Evolutionary conservation across 2,888 invertebrate genomes (phyloP), one percentile per base, ranked within the genome.

Genomic region (Malthinus seriepunctatus): DNA sequence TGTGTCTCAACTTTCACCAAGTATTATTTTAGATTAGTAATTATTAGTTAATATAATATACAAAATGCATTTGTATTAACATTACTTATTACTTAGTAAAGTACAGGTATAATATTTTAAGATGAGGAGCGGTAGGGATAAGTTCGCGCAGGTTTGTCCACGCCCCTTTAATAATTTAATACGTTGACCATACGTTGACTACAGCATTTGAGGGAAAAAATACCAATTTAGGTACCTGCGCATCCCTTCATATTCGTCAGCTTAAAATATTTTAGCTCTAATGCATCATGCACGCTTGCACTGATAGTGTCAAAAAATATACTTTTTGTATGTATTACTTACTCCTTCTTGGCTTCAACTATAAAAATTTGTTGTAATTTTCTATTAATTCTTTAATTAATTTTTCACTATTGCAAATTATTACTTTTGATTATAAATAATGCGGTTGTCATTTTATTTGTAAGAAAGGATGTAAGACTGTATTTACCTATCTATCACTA

Each of bases 401-500:
- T 35, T 2, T 9, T 35, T 35, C 9, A 11, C 37, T 42, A 42
- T 9, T 15, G 12, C n/a, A 42, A 42, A 42, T 42, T 37, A 10
- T 37, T 42, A 42, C 61, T 61, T 51, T 46, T 61, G 57, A 57
- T 61, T 61, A 61, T 57, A 61, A 61, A 61, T 51, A 34, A 39
- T 48, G 56, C 56, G 14, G 39, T 50, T 33, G 38, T 38, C 37
- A 50, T 38, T 38, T 38, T 50, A 31, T 31, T 38, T 38, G 15
- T 11, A 50, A 23, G 37, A 54, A 48, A 50, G 57, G 57, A 49
- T 46, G 37, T 53, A 61, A 61, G 61, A 61, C 61, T 61, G 61
- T 56, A 51, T 60, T 49, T 60, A 62, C 67, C 69, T 69, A 70
- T 71, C 68, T 66, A 59, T 55, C 48, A 53, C 63, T 63, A 67